phyloP scores from a whole-genome alignment of 2,888 invertebrate genomes.

The Xestia ashworthii region DNA sequence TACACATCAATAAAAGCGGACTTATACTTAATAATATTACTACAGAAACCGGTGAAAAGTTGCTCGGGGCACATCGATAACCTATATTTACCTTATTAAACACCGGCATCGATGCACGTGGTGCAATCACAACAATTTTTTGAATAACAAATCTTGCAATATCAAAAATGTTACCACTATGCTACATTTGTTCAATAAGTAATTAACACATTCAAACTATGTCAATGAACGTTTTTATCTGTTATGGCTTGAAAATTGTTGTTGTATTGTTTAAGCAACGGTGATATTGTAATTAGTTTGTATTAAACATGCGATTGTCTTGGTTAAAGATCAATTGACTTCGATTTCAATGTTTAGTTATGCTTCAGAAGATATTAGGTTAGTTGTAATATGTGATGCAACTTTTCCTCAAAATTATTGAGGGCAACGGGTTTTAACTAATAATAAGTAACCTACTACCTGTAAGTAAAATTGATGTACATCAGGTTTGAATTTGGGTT shows the following conservation, averaged over 20 bases:
- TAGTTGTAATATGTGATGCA: not conserved
- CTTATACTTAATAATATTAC: constrained; percentile 15
- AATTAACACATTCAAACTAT: constrained; percentile 46
- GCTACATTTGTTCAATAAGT: constrained; percentile 28
- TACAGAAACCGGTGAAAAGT: constrained; percentile 39
- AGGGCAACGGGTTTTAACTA: not conserved
- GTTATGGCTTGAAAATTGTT: constrained; percentile 33
- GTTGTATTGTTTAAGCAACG: constrained; percentile 38
- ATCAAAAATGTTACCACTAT: constrained; percentile 10
- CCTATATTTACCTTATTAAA: constrained; percentile 49
- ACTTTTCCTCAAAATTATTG: not conserved
- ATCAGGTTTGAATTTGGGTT: not conserved
- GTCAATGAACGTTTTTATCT: constrained; percentile 49
- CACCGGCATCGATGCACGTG: constrained; percentile 13
- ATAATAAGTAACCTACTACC: not conserved
- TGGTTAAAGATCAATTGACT: constrained; percentile 20
- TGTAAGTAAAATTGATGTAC: not conserved
- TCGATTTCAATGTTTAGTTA: not conserved
- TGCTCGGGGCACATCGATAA: constrained; percentile 11
- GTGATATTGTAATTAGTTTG: constrained; percentile 24
- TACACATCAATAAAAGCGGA: constrained; percentile 28
- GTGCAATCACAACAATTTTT: constrained; percentile 22
- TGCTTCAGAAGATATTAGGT: not conserved
- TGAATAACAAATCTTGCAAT: constrained; percentile 44
- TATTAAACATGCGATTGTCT: constrained; percentile 38